Conservation (phyloP, 2,797 vertebrate species). For the Cossypha dichroa region DNA sequence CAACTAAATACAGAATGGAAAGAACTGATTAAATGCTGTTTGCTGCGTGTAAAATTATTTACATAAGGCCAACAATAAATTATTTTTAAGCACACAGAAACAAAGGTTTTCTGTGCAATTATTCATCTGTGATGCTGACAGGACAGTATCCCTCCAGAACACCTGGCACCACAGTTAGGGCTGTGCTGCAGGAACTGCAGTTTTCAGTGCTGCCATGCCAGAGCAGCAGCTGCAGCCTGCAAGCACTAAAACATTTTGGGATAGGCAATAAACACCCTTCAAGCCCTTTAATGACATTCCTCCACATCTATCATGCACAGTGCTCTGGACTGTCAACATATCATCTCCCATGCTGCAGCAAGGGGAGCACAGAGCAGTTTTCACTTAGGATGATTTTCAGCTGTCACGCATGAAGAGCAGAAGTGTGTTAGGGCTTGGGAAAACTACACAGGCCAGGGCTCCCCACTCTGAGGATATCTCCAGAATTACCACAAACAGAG, state of each 20-base stretch:
- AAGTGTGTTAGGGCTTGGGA: rapidly evolving
- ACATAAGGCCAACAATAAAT: background rate
- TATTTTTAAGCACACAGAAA: background rate
- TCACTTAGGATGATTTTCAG: background rate
- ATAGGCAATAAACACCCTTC: background rate
- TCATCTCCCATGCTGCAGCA: background rate
- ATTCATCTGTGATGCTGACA: background rate
- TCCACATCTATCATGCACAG: background rate
- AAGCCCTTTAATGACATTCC: background rate
- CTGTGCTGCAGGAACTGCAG: background rate
- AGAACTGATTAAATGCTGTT: background rate
- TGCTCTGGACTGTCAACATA: background rate
- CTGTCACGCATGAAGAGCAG: background rate
- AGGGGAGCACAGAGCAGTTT: background rate
- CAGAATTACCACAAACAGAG: background rate
- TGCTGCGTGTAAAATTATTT: background rate
- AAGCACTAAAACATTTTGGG: background rate
- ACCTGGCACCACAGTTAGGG: background rate
- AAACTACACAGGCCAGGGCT: background rate
- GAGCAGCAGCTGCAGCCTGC: background rate
- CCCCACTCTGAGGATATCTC: background rate
- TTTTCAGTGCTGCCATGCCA: background rate
- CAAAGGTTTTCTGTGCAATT: background rate
- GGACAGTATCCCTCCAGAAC: background rate
- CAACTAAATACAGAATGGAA: background rate